phyloP scores from a whole-genome alignment of 2,113 vertebrate species.

The Callopanchax toddi region DNA sequence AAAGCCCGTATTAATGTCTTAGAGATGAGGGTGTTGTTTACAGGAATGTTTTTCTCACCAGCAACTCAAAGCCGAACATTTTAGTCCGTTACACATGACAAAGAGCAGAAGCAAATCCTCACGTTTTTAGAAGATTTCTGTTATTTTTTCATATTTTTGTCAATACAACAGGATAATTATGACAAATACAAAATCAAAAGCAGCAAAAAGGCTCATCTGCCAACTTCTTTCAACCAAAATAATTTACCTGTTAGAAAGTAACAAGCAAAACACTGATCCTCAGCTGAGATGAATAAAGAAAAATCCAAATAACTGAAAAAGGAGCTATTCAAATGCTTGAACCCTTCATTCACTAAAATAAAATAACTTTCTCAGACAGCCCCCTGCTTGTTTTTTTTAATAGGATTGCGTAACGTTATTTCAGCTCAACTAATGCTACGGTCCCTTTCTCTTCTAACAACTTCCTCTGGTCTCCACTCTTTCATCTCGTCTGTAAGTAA shows the following conservation, averaged over 20 bases:
- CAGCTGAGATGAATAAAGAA: no score
- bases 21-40: no score
- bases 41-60: background rate
- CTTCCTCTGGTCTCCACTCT: background rate
- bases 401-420: constrained; percentile 25
- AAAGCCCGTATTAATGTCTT: no score
- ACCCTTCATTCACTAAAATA: no score
- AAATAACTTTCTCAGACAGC: background rate
- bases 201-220: background rate
- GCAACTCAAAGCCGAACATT: background rate
- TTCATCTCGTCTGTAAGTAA: constrained; percentile 16
- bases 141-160: background rate
- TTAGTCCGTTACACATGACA: background rate
- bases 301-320: background rate
- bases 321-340: no score
- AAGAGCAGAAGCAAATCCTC: background rate
- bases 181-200: background rate
- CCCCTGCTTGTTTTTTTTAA: background rate
- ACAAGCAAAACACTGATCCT: no score
- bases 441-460: constrained; percentile 9
- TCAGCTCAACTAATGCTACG: constrained; percentile 18
- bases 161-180: background rate
- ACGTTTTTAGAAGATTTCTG: background rate
- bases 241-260: no score
- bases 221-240: no score